Evolutionary conservation across 92 coral and sea anemone genomes (phyloP), one percentile per base, ranked within the genome.

Genomic region (Epizoanthus illoricatus): DNA sequence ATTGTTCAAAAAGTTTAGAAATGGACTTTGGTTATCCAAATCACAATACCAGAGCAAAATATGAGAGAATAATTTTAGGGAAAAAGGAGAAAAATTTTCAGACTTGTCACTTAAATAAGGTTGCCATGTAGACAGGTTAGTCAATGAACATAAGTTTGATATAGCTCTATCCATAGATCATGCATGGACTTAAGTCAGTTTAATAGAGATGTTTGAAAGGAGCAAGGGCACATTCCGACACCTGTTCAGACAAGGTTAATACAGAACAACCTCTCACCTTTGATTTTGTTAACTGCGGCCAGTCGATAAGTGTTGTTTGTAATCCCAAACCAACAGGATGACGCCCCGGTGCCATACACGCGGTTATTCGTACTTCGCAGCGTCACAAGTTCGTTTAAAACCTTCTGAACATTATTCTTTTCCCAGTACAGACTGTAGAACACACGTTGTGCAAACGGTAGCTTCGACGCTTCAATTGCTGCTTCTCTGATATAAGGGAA

Each of bases 201-300:
- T n/a, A n/a, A n/a, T n/a, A n/a, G n/a, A n/a, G n/a, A 1, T 28
- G 36, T 28, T 28, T 28, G 36, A 28, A 28, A 28, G 36, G 36
- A 28, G 49, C 49, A 45, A 45, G 11, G 55, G 55, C 55, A 49
- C 49, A 0, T 45, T 49, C 2, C 10, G 12, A 11, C 55, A 47
- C 55, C 55, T 9, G 69, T 28, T 9, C 16, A 4, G 41, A 65
- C 15, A 65, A 18, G 28, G 28, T 36, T 10, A 24, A 65, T 20
- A 10, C 4, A 13, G 9, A 67, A 24, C 45, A 20, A 36, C 52
- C 49, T 4, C 20, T 67, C n/a, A 67, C 71, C 71, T 67, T 33
- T 67, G 5, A 43, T 19, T 67, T 67, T 67, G 71, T 67, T 67
- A 8, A 67, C 24, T 67, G 49, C 47, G 12, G 71, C 71, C 71